Conservation (phyloP, 1,140 invertebrate species). For the Pristionchus pacificus region DNA sequence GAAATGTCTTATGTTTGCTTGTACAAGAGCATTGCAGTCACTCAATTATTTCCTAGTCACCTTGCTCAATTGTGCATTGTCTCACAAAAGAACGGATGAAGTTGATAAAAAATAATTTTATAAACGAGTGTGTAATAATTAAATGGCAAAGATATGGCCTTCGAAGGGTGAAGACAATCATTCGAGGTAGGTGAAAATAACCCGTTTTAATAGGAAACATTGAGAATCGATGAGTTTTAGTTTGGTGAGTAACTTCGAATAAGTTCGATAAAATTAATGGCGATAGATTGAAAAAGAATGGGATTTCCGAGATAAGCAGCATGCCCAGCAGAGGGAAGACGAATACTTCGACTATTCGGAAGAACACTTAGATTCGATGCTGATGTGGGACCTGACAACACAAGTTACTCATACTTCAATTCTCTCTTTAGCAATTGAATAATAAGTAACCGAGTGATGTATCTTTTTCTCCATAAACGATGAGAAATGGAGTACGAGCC, state of each 20-base stretch:
- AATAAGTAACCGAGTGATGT: slow-evolving; percentile 13
- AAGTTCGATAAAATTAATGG: slow-evolving; percentile 26
- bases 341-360: slow-evolving; percentile 9
- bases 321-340: slow-evolving; percentile 21
- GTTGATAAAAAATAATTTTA: too few relatives aligned
- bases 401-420: background rate
- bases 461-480: slow-evolving; percentile 28
- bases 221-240: too few relatives aligned
- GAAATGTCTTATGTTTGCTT: too few relatives aligned
- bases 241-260: slow-evolving; percentile 24
- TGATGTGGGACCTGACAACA: slow-evolving; percentile 17
- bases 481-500: slow-evolving; percentile 18
- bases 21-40: too few relatives aligned
- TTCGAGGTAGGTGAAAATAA: too few relatives aligned
- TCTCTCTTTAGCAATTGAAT: background rate
- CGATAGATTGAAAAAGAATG: slow-evolving; percentile 12
- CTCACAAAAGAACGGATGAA: too few relatives aligned
- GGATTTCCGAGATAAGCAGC: slow-evolving; percentile 28
- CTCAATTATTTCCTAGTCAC: too few relatives aligned
- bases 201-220: too few relatives aligned
- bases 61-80: too few relatives aligned
- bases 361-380: slow-evolving; percentile 23
- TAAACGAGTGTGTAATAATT: too few relatives aligned
- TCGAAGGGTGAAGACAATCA: too few relatives aligned
- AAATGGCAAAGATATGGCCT: too few relatives aligned